These are phyloP conservation scores for Chrysotoxum bicinctum DNA, from an alignment of 2,888 invertebrate genomes.

Conservation along the genomic window DNA sequence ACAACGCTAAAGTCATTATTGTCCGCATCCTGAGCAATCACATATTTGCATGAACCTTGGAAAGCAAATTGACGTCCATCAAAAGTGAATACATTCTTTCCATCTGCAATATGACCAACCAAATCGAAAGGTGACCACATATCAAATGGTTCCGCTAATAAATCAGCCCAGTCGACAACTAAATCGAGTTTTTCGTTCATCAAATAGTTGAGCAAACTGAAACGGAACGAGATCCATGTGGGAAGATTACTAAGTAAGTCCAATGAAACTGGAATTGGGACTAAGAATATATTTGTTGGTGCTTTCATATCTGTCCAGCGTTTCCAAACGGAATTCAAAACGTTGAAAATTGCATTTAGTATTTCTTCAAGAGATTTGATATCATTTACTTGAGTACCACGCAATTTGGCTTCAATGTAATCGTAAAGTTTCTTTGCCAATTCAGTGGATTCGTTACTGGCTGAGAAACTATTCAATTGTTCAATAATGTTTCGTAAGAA, in stretches of 20 bases:
- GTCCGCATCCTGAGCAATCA: slow-evolving; percentile 91
- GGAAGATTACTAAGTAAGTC: slow-evolving; percentile 83
- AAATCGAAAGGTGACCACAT: slow-evolving; percentile 87
- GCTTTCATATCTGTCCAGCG: slow-evolving; percentile 67
- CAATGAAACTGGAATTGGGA: slow-evolving; percentile 78
- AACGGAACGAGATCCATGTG: slow-evolving; percentile 83
- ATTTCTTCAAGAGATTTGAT: slow-evolving; percentile 85
- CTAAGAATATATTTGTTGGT: slow-evolving; percentile 61
- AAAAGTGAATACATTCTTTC: slow-evolving; percentile 93
- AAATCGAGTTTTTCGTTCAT: slow-evolving; percentile 84
- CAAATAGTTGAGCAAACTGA: slow-evolving; percentile 85
- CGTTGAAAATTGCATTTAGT: slow-evolving; percentile 83
- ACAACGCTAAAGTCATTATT: slow-evolving; percentile 93
- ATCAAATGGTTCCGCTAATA: slow-evolving; percentile 84
- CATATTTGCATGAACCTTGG: slow-evolving; percentile 91
- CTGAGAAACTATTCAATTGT: slow-evolving; percentile 84
- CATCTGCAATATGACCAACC: slow-evolving; percentile 88
- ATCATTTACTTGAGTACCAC: slow-evolving; percentile 84
- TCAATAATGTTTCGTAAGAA: slow-evolving; percentile 84
- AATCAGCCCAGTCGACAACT: slow-evolving; percentile 77
- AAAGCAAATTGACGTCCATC: slow-evolving; percentile 91
- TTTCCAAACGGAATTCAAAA: slow-evolving; percentile 82
- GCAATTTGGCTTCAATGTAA: slow-evolving; percentile 87
- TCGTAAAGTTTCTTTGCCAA: slow-evolving; percentile 84
- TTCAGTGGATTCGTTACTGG: slow-evolving; percentile 85